Base-by-base conservation (phyloP, 2,888 invertebrate species). In the Temnothorax ravouxi region DNA sequence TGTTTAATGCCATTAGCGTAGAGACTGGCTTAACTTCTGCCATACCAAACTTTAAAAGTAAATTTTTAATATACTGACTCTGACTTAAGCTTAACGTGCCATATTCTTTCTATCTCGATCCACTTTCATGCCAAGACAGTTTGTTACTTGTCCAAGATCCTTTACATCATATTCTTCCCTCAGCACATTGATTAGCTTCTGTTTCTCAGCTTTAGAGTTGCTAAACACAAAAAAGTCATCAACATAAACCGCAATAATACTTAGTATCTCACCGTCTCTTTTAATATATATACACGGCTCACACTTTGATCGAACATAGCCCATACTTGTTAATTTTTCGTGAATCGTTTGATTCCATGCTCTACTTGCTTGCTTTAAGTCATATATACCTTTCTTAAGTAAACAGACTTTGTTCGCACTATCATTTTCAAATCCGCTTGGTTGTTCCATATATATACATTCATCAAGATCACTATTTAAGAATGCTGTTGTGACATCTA, bases 301-400 rank as follows among this genome's bases (percentile, higher is more conserved):
- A 11, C 38, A 47, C 4, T 72, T 72, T 18, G 72, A 47, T 25
- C 54, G 29, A 9, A 29, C 29, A 25, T 52, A 54, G 18, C 21
- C 52, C 15, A 72, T 56, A 29, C 29, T 21, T 38, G 15, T 72
- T 38, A 72, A 56, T 0, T 6, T 9, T 6, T 47, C 13, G 56
- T 69, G 54, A 38, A 80, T 56, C 15, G 69, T 80, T 29, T 52
- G 38, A 56, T 80, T 80, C 91, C 91, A 92, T 15, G 87, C 84
- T 71, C 88, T 85, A 15, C 90, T 85, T 5, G 89, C 87, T 74
- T 91, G 91, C 67, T 92, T 91, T 38, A 92, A 69, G 0, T 91
- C 91, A 87, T 92, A 92, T 61, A 47, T 47, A 11, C 18, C 15
- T 5, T 47, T 47, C 1, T 47, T 18, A 47, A 47, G 47, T 47